These are phyloP conservation scores for Eriocheir sinensis DNA, from an alignment of 1,140 invertebrate genomes.

Conservation along the genomic window DNA sequence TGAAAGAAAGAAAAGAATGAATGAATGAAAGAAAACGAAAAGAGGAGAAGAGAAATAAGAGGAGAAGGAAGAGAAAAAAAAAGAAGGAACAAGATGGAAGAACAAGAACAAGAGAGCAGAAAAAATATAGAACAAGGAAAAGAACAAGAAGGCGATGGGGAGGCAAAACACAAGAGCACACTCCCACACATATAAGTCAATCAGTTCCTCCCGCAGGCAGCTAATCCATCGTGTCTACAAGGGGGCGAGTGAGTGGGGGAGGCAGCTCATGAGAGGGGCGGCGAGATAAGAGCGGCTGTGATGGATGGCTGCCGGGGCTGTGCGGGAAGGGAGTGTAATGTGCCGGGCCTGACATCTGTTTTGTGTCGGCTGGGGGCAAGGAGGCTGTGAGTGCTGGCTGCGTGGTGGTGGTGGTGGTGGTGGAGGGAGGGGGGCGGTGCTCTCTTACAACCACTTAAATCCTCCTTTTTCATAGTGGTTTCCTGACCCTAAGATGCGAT, in stretches of 20 bases:
- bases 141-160: too few species aligned
- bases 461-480: neutral
- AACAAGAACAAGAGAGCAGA: neutral
- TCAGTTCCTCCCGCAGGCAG: neutral
- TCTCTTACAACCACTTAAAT: neutral
- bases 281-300: neutral
- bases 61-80: conserved; percentile 9
- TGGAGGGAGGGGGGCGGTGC: too few species aligned
- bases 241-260: too few species aligned
- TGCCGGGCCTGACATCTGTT: neutral
- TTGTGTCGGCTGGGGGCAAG: neutral
- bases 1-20: neutral
- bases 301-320: neutral
- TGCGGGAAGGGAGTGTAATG: neutral
- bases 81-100: neutral
- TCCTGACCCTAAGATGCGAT: too few species aligned
- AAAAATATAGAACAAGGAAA: neutral
- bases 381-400: neutral
- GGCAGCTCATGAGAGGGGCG: neutral
- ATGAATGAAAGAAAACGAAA: neutral
- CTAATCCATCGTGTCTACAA: too few species aligned
- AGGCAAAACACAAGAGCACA: neutral
- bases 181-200: neutral
- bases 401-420: neutral
- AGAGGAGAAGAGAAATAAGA: neutral